Evolutionary conservation across 2,888 invertebrate species (phyloP).

Genomic region (Adela reaumurella): DNA sequence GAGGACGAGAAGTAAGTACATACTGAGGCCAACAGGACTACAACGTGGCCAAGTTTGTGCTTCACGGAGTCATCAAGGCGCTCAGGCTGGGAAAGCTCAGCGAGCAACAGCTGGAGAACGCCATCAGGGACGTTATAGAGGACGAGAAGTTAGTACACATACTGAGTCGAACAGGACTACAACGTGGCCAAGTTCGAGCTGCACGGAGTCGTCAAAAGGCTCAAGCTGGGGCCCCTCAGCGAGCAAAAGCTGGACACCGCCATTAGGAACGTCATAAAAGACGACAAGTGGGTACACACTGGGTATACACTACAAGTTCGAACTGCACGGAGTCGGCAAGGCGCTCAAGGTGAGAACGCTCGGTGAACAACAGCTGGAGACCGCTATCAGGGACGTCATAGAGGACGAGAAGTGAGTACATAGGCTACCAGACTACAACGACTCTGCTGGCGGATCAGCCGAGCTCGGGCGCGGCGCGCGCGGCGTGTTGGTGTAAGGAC

Average conservation of each 20-base stretch:
- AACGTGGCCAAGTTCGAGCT: too few species aligned
- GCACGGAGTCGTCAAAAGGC: too few species aligned
- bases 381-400: neutral
- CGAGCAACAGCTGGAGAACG: neutral
- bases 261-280: too few species aligned
- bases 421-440: conserved; percentile 3
- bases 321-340: neutral
- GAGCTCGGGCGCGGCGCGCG: too few species aligned
- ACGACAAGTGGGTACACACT: too few species aligned
- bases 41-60: conserved; percentile 1
- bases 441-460: too few species aligned
- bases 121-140: neutral
- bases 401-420: too few species aligned
- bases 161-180: too few species aligned
- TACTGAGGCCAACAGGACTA: conserved; percentile 3
- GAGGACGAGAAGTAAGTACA: too few species aligned
- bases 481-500: too few species aligned
- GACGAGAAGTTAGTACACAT: conserved; percentile 2
- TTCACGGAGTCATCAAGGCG: neutral
- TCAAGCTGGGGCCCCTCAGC: too few species aligned
- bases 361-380: neutral
- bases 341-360: neutral
- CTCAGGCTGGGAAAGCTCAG: neutral
- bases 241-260: too few species aligned
- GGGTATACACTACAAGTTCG: conserved; percentile 1